Evolutionary conservation across 2,888 invertebrate genomes (phyloP).

Genomic region (Isoperla grammatica): DNA sequence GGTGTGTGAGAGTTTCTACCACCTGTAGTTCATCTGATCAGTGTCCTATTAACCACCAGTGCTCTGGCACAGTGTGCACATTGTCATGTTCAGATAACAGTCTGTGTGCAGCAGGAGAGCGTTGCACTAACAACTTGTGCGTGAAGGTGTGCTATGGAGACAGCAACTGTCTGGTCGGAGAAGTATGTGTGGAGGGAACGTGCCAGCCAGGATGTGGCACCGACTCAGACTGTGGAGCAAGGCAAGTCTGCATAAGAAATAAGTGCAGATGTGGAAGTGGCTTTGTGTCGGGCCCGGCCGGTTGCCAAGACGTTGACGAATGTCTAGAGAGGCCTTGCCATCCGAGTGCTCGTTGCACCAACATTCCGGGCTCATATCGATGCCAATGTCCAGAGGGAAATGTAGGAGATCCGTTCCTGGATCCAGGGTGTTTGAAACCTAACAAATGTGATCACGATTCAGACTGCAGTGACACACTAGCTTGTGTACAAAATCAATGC

Average conservation of each 20-base stretch:
- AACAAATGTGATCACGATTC: slow-evolving; percentile 67
- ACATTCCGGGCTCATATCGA: slow-evolving; percentile 71
- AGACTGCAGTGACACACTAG: slow-evolving; percentile 69
- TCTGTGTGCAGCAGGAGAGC: slow-evolving; percentile 77
- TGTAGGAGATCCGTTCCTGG: slow-evolving; percentile 64
- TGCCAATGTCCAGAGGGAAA: slow-evolving; percentile 75
- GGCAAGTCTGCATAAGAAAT: slow-evolving; percentile 68
- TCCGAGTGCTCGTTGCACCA: slow-evolving; percentile 69
- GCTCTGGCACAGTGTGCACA: slow-evolving; percentile 71
- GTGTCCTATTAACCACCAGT: slow-evolving; percentile 72
- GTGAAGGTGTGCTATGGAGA: slow-evolving; percentile 83
- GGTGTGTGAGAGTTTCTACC: slow-evolving; percentile 76
- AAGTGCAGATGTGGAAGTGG: slow-evolving; percentile 75
- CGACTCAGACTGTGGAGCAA: slow-evolving; percentile 71
- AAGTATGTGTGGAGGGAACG: slow-evolving; percentile 75
- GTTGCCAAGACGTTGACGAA: slow-evolving; percentile 79
- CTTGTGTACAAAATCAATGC: slow-evolving; percentile 72
- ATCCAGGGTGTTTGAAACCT: slow-evolving; percentile 71
- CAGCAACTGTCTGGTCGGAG: slow-evolving; percentile 84
- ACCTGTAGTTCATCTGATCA: slow-evolving; percentile 59
- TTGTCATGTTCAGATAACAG: slow-evolving; percentile 67
- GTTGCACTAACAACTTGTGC: slow-evolving; percentile 71
- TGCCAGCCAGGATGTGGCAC: slow-evolving; percentile 79
- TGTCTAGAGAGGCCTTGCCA: slow-evolving; percentile 76
- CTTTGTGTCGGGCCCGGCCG: slow-evolving; percentile 64